Evolutionary conservation across 2,888 invertebrate genomes (phyloP).

Genomic region (Nesidiocoris tenuis): DNA sequence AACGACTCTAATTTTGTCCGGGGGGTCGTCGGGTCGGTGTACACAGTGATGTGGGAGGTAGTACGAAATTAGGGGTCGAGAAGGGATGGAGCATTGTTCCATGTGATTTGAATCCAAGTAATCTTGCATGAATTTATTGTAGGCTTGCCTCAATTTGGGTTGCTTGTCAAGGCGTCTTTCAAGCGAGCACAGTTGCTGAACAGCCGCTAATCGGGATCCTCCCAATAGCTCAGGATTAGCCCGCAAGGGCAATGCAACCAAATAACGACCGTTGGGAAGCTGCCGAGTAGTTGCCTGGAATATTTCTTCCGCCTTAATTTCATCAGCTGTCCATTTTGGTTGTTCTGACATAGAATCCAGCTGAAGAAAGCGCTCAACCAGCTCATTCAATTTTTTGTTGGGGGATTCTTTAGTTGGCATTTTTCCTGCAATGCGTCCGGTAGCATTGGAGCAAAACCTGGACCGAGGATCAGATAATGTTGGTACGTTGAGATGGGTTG

Average conservation of each 20-base stretch:
- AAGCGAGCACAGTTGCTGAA: neutral
- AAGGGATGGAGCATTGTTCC: neutral
- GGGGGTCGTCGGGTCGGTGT: neutral
- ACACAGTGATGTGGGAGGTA: neutral
- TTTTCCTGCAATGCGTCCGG: too few species aligned
- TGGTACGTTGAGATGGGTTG: too few species aligned
- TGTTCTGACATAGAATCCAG: neutral
- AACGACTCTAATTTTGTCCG: constrained; percentile 22
- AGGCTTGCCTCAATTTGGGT: neutral
- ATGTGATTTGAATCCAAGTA: constrained; percentile 7
- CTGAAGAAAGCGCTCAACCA: neutral
- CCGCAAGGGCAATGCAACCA: neutral
- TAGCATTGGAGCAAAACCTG: too few species aligned
- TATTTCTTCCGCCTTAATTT: constrained; percentile 5
- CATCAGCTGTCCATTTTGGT: constrained; percentile 3
- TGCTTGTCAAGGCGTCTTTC: constrained; percentile 6
- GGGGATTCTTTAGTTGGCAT: too few species aligned
- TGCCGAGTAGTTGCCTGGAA: neutral
- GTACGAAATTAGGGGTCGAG: neutral
- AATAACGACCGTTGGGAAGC: neutral
- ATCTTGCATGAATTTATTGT: constrained; percentile 4
- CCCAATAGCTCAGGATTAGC: neutral
- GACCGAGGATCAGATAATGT: too few species aligned
- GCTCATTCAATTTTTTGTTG: neutral
- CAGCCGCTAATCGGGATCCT: neutral